Percentiles rank a stretch among this genome's conserved stretches.
Conservation (phyloP, 2,113 vertebrate genomes). For the Orientallactaga bullata region DNA sequence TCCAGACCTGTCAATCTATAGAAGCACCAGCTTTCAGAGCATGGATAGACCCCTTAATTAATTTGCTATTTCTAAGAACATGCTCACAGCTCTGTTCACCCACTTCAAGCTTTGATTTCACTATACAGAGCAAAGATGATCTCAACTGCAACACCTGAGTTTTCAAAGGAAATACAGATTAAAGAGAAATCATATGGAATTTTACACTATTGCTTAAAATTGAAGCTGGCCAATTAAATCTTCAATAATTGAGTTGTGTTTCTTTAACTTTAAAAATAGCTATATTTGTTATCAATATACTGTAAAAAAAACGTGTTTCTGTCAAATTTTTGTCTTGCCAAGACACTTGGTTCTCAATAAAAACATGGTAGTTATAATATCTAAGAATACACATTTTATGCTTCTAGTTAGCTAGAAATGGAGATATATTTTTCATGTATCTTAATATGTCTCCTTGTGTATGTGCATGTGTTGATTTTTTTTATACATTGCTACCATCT, state of each 20-base stretch:
- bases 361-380: not conserved
- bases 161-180: not conserved
- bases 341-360: not conserved
- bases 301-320: not conserved
- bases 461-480: not conserved
- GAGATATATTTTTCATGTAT: not conserved
- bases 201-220: not conserved
- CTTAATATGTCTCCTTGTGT: not conserved
- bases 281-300: not conserved
- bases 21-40: slow-evolving; percentile 29
- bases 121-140: slow-evolving; percentile 37
- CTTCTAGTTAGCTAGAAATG: not conserved
- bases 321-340: slow-evolving; percentile 23
- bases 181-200: not conserved
- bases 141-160: not conserved
- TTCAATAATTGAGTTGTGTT: not conserved
- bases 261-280: slow-evolving; percentile 33
- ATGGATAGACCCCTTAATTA: slow-evolving; percentile 55
- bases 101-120: not conserved
- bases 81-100: not conserved
- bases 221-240: not conserved
- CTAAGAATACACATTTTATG: not conserved
- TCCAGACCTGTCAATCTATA: slow-evolving; percentile 9
- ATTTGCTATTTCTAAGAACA: slow-evolving; percentile 68
- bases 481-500: not conserved